Evolutionary conservation across 2,113 vertebrate genomes (phyloP).

Genomic region (Lota lota): DNA sequence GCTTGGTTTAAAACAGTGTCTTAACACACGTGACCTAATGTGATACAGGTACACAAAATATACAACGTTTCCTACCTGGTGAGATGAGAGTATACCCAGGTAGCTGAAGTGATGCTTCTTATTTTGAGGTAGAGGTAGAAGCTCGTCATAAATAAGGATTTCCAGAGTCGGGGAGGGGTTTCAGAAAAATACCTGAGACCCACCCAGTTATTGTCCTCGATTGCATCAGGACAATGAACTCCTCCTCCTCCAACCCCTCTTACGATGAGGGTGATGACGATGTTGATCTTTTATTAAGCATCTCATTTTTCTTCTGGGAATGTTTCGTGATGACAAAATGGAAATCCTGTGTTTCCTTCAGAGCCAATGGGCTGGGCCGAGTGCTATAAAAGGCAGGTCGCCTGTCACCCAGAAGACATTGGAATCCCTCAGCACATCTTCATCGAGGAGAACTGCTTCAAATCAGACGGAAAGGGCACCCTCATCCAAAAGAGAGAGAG

Average conservation of each 20-base stretch:
- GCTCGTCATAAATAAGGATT: constrained; percentile 46
- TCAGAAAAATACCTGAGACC: constrained; percentile 13
- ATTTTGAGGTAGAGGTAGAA: constrained; percentile 21
- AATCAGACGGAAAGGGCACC: background rate
- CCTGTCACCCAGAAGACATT: constrained; percentile 16
- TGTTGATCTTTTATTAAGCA: constrained; percentile 26
- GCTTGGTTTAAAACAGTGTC: too few relatives aligned
- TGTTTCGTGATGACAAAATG: background rate
- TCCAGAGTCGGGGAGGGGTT: constrained; percentile 54
- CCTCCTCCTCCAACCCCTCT: constrained; percentile 2
- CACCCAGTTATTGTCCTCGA: background rate
- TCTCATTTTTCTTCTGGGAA: constrained; percentile 23
- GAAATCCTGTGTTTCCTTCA: constrained; percentile 6
- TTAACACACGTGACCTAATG: too few relatives aligned
- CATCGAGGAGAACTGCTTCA: constrained; percentile 10
- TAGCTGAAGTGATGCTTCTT: constrained; percentile 20
- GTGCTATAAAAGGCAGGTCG: constrained; percentile 56
- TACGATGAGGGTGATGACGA: background rate
- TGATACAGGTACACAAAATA: background rate
- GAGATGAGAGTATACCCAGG: constrained; percentile 7
- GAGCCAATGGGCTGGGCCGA: background rate
- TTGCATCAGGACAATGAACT: background rate
- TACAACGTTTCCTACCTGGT: constrained; percentile 52
- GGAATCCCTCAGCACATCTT: constrained; percentile 14
- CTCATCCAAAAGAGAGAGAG: background rate